Conservation (phyloP, 2,888 invertebrate genomes). For the Acanthoscelides obtectus region DNA sequence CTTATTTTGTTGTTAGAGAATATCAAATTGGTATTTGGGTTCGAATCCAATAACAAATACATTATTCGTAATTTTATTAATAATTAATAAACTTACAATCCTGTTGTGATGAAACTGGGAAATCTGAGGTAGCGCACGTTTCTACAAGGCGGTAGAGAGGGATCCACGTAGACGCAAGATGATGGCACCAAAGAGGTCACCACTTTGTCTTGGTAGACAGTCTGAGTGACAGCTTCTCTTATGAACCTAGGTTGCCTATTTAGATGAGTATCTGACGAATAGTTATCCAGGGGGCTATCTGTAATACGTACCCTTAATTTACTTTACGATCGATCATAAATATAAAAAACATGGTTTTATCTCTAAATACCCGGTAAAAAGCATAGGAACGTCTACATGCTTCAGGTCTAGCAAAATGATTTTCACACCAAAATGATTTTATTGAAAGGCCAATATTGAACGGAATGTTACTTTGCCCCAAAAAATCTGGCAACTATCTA, state of each 20-base stretch:
- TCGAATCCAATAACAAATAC: not conserved
- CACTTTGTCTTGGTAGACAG: conserved; percentile 32
- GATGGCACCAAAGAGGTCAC: conserved; percentile 42
- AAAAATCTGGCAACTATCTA: too few species aligned
- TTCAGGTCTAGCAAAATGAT: too few species aligned
- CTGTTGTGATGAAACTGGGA: conserved; percentile 30
- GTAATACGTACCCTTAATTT: too few species aligned
- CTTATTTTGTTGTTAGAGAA: too few species aligned
- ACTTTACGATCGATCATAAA: too few species aligned
- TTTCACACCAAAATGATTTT: too few species aligned
- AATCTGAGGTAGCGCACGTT: conserved; percentile 39
- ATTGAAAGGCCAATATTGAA: too few species aligned
- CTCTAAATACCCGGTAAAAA: too few species aligned
- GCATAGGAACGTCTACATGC: too few species aligned
- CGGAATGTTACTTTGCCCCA: too few species aligned
- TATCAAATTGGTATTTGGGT: too few species aligned
- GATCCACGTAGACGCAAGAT: conserved; percentile 43
- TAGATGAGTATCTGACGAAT: not conserved
- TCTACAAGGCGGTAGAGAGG: conserved; percentile 43
- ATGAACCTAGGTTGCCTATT: conserved; percentile 14
- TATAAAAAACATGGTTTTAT: too few species aligned
- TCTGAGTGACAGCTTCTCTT: conserved; percentile 34
- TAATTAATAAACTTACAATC: conserved; percentile 22
- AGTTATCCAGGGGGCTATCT: not conserved
- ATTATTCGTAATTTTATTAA: not conserved